A percentile compares a stretch with the other conserved stretches of the same genome.
phyloP scores from a whole-genome alignment of 1,140 invertebrate species.

The Bilobella aurantiaca region DNA sequence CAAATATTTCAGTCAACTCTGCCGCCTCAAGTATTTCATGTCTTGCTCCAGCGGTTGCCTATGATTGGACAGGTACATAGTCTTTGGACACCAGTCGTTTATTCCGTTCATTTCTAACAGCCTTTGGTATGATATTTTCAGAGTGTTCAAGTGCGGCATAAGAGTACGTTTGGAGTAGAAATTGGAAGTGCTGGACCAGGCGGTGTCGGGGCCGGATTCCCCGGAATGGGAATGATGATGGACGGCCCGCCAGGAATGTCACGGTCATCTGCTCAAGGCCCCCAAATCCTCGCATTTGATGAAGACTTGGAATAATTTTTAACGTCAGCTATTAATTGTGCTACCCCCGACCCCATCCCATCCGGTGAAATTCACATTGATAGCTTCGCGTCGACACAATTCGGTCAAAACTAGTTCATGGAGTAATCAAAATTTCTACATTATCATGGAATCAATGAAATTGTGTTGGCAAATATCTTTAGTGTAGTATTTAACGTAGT shows the following conservation, averaged over 20 bases:
- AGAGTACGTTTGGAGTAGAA: constrained; percentile 21
- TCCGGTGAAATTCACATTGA: no score
- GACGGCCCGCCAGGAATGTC: constrained; percentile 6
- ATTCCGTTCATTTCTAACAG: background rate
- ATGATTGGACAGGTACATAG: constrained; percentile 46
- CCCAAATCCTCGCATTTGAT: constrained; percentile 22
- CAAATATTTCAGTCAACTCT: constrained; percentile 87
- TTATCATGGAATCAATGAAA: no score
- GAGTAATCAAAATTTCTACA: no score
- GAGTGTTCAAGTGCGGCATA: constrained; percentile 26
- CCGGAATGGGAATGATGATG: background rate
- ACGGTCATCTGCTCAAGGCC: constrained; percentile 7
- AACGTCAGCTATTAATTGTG: no score
- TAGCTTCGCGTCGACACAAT: no score
- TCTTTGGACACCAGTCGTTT: background rate
- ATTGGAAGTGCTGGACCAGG: constrained; percentile 4
- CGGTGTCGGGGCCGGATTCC: background rate
- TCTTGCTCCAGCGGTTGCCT: constrained; percentile 73
- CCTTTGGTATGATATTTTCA: background rate
- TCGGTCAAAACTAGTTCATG: no score
- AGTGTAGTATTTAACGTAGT: no score
- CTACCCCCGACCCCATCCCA: no score
- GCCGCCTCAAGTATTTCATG: constrained; percentile 78
- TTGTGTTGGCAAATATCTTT: no score
- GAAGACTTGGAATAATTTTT: constrained; percentile 30